Percentiles rank a stretch among this genome's conserved stretches.
These are phyloP conservation scores for Colossoma macropomum DNA, from an alignment of 2,113 vertebrate genomes.

Conservation along the genomic window DNA sequence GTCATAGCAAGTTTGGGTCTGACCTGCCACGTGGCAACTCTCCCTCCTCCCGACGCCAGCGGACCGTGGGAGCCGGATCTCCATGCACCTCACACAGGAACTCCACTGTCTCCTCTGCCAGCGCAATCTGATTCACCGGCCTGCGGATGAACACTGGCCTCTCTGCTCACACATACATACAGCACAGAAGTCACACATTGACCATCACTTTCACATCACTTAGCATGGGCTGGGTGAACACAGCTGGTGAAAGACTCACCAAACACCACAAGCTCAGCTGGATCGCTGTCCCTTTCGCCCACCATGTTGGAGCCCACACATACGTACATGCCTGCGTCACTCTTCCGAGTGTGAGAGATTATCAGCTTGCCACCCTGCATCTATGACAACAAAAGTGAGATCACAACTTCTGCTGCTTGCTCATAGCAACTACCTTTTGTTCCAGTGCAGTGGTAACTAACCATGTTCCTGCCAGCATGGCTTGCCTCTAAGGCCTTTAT, in stretches of 20 bases:
- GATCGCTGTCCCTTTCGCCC: constrained; percentile 95
- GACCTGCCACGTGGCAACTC: constrained; percentile 93
- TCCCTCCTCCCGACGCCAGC: constrained; percentile 94
- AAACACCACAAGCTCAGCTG: constrained; percentile 93
- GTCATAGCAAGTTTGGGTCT: constrained; percentile 5
- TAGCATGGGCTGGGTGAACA: neutral
- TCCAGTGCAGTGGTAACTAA: too few species aligned
- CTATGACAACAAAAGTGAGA: constrained; percentile 73
- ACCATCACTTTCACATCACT: neutral
- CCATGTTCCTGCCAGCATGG: neutral
- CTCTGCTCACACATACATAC: constrained; percentile 63
- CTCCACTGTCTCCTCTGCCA: constrained; percentile 92
- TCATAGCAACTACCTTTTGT: constrained; percentile 8
- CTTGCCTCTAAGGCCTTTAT: neutral
- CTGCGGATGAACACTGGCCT: constrained; percentile 93
- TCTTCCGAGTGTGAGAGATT: constrained; percentile 94
- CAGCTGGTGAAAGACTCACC: constrained; percentile 76
- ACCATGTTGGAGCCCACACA: constrained; percentile 98
- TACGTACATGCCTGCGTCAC: constrained; percentile 95
- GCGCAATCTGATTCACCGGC: constrained; percentile 92
- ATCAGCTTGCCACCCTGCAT: constrained; percentile 95
- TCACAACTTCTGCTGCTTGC: constrained; percentile 10
- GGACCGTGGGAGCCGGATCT: constrained; percentile 91
- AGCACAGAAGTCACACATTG: neutral
- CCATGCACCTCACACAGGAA: constrained; percentile 95